Evolutionary conservation across 2,888 invertebrate species (phyloP), one percentile per base, ranked within the genome.

Genomic region (Lochmaea crataegi): DNA sequence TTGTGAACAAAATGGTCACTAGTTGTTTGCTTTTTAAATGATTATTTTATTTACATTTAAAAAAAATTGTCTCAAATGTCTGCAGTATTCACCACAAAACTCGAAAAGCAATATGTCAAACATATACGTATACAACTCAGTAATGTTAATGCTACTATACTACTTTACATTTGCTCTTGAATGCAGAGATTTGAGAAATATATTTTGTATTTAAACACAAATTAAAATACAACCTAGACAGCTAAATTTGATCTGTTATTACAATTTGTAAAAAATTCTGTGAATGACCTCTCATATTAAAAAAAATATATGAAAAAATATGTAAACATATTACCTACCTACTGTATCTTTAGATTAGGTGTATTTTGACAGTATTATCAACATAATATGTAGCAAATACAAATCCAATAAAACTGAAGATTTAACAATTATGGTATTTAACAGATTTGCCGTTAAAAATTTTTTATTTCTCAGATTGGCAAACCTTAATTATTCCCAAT

Each of bases 401-500:
- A 38, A 38, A 38, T 38, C 7, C 32, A 7, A 32, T 32, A 32
- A 32, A 32, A 32, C 32, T 32, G 32, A 32, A 6, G 6, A 32
- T 32, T 5, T 5, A 32, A 32, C 32, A 32, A 38, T 38, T 9
- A 38, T 38, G 32, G 32, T 7, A 38, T 45, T 45, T 2, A 45
- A 45, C 45, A 12, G 1, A 45, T 45, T 45, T 14, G 14, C n/a
- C 12, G n/a, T 48, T n/a, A 1, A 3, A n/a, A 48, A 10, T 16
- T 53, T 53, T 26, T 60, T 10, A 45, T 16, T 18, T 58, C 41
- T 68, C 14, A 32, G 68, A 68, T 41, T 69, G 69, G 69, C 69
- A 69, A 69, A 69, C 51, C 69, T 69, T 69, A 63, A 18, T 41
- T 16, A 63, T 53, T 61, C 42, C 18, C 58, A n/a, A 42, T 10